Base-by-base conservation (phyloP, 2,113 vertebrate genomes). In the Phrynosoma blainvillii region DNA sequence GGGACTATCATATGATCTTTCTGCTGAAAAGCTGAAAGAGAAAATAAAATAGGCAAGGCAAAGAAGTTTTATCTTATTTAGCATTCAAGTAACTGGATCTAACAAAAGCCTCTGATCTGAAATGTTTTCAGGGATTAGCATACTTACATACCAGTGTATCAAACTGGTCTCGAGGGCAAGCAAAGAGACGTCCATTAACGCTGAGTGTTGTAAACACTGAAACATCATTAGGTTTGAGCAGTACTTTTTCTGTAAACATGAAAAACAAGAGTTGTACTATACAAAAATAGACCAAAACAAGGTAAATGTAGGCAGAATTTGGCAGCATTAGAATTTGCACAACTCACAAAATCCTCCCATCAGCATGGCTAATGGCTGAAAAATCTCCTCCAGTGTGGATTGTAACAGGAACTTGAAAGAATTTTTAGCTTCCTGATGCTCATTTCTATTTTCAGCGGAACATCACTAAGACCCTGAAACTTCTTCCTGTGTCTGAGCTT, bases 171-270 rank as follows among this genome's bases (percentile, higher is more conserved):
- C 98, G 96, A 0, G 97, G 97, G 94, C 99, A 99, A 89, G 96
- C 98, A 93, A 99, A 99, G 89, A 99, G 97, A 14, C 98, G 98
- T 84, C 98, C 98, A 21, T 99, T 99, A 88, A 98, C 95, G 88
- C 97, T 98, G 93, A 99, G 98, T 7, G 98, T 98, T 82, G 98
- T 99, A 96, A 99, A 99, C 91, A 99, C 98, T 0, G 98, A 99
- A 80, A 99, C 95, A 66, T 99, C 99, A 30, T 97, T 98, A 93
- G 98, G 97, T 90, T 98, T 99, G 92, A 99, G 97, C 92, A 99
- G 96, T 62, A 97, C 96, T 96, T 99, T 99, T 93, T 99, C 99
- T 99, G 96, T 91, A 95, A 96, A 93, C 87, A 95, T 83, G 92
- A 94, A 96, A 95, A 94, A 59, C 87, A 93, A 27, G 88, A 91